These are phyloP conservation scores for Empidonax alnorum DNA, from an alignment of 2,113 vertebrate genomes.

Conservation along the genomic window DNA sequence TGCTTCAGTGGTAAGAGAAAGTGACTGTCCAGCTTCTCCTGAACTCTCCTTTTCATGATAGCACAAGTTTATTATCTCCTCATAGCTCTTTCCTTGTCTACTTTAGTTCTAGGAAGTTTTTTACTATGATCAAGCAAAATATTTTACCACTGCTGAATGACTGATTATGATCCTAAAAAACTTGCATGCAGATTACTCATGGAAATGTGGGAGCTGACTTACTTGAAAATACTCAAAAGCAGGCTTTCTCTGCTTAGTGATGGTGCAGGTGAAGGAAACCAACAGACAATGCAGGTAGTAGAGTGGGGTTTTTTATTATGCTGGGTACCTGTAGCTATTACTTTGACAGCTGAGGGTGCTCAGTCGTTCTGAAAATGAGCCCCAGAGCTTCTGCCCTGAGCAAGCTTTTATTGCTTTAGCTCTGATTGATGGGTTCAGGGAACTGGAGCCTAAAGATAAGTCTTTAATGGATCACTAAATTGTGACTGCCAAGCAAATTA, in stretches of 20 bases:
- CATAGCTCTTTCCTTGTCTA: not conserved
- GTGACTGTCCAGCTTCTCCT: not conserved
- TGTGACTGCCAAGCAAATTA: constrained; percentile 39
- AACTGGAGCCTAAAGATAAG: constrained; percentile 45
- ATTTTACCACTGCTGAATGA: not conserved
- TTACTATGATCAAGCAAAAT: not conserved
- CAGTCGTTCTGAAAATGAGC: constrained; percentile 29
- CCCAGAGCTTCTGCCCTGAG: constrained; percentile 26
- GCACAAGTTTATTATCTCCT: not conserved
- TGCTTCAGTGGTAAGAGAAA: not conserved
- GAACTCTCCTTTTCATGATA: not conserved
- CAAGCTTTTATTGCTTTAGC: constrained; percentile 34
- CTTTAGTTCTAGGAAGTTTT: not conserved
- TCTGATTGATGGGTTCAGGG: constrained; percentile 35
- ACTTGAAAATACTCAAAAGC: not conserved
- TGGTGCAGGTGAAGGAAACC: not conserved
- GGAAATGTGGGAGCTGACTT: not conserved
- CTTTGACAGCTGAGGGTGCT: not conserved
- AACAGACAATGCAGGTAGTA: not conserved
- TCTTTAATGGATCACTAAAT: constrained; percentile 51
- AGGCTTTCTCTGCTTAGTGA: not conserved
- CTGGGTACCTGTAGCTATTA: not conserved
- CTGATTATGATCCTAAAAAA: not conserved
- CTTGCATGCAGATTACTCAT: not conserved
- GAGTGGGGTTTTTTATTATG: not conserved